Conservation (phyloP, 2,888 invertebrate genomes). For the Tinea pellionella region DNA sequence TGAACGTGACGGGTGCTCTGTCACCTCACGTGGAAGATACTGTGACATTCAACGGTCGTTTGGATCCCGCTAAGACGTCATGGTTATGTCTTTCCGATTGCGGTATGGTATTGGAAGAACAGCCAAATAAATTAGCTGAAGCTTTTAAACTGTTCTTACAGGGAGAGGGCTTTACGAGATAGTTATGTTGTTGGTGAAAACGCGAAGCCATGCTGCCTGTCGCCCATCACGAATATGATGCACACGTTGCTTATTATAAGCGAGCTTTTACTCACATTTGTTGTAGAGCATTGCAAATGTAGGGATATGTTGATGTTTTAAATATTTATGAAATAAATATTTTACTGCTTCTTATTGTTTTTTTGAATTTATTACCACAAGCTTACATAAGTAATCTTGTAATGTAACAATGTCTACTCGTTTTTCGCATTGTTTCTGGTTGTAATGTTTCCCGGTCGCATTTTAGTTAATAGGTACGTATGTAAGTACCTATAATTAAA, state of each 20-base stretch:
- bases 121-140: constrained; percentile 96
- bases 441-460: too few relatives aligned
- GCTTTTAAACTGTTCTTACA: constrained; percentile 97
- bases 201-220: constrained; percentile 31
- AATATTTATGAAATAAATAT: constrained; percentile 39
- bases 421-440: too few relatives aligned
- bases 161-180: constrained; percentile 94
- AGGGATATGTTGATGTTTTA: constrained; percentile 56
- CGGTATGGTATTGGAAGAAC: constrained; percentile 98
- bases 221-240: constrained; percentile 37
- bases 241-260: constrained; percentile 64
- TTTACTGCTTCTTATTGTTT: constrained; percentile 11
- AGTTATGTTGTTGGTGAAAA: constrained; percentile 34
- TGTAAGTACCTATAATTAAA: too few relatives aligned
- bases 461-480: too few relatives aligned
- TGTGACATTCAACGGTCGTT: constrained; percentile 93
- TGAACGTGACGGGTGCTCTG: constrained; percentile 93
- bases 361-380: not conserved
- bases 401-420: too few relatives aligned
- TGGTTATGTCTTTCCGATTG: constrained; percentile 99
- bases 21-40: constrained; percentile 98
- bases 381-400: too few relatives aligned
- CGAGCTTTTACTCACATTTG: constrained; percentile 58
- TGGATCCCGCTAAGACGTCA: constrained; percentile 95
- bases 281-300: constrained; percentile 57